A percentile compares a stretch with the other conserved stretches of the same genome.
Evolutionary conservation across 37 sponge, comb jelly and placozoan genomes (phyloP).

Genomic region (Mnemiopsis leidyi): DNA sequence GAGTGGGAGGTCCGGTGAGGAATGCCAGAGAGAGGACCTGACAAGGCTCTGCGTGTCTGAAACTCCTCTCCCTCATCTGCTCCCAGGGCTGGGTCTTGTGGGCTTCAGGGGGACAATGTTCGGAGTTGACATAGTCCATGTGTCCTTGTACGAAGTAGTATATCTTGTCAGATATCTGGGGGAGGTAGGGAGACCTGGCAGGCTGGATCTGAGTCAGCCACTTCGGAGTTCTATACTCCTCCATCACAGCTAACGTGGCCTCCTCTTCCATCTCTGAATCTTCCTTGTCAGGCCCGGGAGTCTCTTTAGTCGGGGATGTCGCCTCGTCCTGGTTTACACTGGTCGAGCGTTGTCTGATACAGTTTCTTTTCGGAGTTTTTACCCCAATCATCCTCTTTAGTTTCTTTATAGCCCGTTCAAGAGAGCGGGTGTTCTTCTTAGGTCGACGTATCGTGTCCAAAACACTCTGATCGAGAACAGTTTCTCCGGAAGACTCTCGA

Average conservation of each 20-base stretch:
- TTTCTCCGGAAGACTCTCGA: not conserved
- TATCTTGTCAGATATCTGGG: not conserved
- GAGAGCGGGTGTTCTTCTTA: not conserved
- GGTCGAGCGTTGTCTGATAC: not conserved
- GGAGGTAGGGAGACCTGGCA: slow-evolving; percentile 16
- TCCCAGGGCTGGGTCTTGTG: not conserved
- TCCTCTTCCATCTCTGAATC: not conserved
- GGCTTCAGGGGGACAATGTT: not conserved
- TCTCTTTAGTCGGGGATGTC: not conserved
- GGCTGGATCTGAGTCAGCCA: slow-evolving; percentile 20
- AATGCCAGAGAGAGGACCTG: not conserved
- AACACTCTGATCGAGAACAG: not conserved
- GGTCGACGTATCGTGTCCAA: not conserved
- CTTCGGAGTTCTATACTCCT: not conserved
- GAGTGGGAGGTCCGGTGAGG: slow-evolving; percentile 29
- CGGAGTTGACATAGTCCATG: slow-evolving; percentile 17
- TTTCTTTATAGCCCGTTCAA: not conserved
- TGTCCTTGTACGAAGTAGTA: slow-evolving; percentile 49
- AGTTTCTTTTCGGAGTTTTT: not conserved
- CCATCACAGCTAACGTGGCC: not conserved
- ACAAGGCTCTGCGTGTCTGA: not conserved
- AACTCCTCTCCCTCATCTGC: not conserved
- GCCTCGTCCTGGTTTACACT: not conserved
- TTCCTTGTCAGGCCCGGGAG: not conserved
- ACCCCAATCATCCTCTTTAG: not conserved